Evolutionary conservation across 2,113 vertebrate genomes (phyloP).

Genomic region (Tragulus kanchil): DNA sequence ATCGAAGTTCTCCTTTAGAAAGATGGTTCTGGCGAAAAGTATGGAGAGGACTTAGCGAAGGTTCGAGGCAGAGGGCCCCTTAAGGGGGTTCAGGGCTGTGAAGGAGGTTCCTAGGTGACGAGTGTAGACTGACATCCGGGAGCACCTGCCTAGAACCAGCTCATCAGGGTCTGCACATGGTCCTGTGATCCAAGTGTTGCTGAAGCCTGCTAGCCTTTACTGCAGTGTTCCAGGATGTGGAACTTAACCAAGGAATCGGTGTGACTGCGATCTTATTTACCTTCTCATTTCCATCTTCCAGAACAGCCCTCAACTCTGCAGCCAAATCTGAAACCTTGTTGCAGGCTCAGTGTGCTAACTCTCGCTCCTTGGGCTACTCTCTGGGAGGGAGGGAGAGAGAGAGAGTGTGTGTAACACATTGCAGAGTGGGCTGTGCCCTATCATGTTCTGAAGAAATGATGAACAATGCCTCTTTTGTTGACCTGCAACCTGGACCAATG

Average conservation of each 20-base stretch:
- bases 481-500: slow-evolving; percentile 52
- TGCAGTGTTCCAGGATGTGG: neutral
- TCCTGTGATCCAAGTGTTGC: neutral
- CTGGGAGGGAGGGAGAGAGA: neutral
- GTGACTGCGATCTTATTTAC: neutral
- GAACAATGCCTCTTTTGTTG: slow-evolving; percentile 78
- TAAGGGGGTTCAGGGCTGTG: neutral
- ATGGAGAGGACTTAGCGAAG: neutral
- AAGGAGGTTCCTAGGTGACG: neutral
- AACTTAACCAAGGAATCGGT: neutral
- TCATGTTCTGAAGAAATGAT: slow-evolving; percentile 53
- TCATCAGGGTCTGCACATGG: neutral
- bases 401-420: neutral
- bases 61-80: neutral
- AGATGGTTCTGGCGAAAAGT: neutral
- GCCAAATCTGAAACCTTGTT: slow-evolving; percentile 42
- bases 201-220: neutral
- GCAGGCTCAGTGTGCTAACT: slow-evolving; percentile 39
- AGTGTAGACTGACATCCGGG: neutral
- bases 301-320: neutral
- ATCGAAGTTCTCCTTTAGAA: neutral
- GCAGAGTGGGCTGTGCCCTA: slow-evolving; percentile 34
- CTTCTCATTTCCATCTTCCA: slow-evolving; percentile 28
- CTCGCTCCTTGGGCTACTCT: slow-evolving; percentile 15
- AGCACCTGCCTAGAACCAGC: neutral